Conservation (phyloP, 2,113 vertebrate genomes). For the Cavia aperea region DNA sequence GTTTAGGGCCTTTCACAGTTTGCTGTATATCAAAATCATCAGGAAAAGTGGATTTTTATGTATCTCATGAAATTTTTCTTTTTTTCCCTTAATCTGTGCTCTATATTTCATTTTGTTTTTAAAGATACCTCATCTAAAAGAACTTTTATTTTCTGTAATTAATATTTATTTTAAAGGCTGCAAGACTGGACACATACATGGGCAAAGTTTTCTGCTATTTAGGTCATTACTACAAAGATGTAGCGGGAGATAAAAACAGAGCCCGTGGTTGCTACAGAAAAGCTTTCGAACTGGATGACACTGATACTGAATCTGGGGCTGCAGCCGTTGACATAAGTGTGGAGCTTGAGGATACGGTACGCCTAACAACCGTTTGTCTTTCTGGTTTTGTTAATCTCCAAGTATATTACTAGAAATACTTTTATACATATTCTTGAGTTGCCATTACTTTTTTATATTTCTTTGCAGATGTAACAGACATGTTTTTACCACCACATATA, state of each 20-base stretch:
- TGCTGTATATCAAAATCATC: not conserved
- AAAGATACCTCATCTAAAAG: conserved; percentile 24
- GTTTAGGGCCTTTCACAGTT: not conserved
- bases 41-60: not conserved
- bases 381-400: not conserved
- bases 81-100: conserved; percentile 29
- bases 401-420: not conserved
- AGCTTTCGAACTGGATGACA: conserved; percentile 90
- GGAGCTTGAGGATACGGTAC: conserved; percentile 89
- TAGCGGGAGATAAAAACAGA: conserved; percentile 84
- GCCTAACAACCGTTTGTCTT: not conserved
- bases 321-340: conserved; percentile 90
- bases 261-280: conserved; percentile 94
- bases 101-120: conserved; percentile 15
- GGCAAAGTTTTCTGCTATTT: conserved; percentile 87
- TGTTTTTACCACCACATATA: not conserved
- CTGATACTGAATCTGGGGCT: conserved; percentile 86
- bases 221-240: conserved; percentile 90
- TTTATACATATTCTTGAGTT: not conserved
- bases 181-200: conserved; percentile 86
- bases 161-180: conserved; percentile 83
- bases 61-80: not conserved
- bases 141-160: conserved; percentile 45
- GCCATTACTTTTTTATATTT: not conserved
- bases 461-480: conserved; percentile 12